Percentiles rank a stretch among this genome's conserved stretches.
Conservation (phyloP, 2,797 vertebrate genomes). For the Macrochelys suwanniensis region DNA sequence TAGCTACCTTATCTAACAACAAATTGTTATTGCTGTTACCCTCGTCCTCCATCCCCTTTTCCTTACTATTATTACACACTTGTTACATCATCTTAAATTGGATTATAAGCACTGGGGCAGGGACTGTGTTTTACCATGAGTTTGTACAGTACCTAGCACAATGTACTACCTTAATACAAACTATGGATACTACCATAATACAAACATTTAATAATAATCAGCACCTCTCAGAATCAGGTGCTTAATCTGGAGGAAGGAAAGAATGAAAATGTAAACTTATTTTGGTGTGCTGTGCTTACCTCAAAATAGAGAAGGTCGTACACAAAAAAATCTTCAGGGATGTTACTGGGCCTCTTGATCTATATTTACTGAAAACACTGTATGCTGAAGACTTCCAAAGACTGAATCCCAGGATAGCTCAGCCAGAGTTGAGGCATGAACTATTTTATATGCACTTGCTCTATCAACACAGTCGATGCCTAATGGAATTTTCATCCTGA, state of each 20-base stretch:
- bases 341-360: not conserved
- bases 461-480: not conserved
- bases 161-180: not conserved
- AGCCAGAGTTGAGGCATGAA: not conserved
- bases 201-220: not conserved
- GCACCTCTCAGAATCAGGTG: not conserved
- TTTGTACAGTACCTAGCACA: not conserved
- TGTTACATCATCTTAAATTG: not conserved
- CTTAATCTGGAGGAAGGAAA: not conserved
- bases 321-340: not conserved
- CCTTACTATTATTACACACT: not conserved
- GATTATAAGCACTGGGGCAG: not conserved
- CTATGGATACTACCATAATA: not conserved
- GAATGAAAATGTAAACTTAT: not conserved
- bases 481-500: not conserved
- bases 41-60: not conserved
- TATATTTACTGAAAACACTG: not conserved
- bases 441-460: not conserved
- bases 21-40: not conserved
- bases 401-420: not conserved
- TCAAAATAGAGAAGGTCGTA: not conserved
- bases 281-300: not conserved
- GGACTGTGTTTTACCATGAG: not conserved
- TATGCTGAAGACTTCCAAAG: not conserved
- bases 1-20: not conserved